Evolutionary conservation across 1,140 invertebrate species (phyloP), one percentile per base, ranked within the genome.

Genomic region (Cydia amplana): DNA sequence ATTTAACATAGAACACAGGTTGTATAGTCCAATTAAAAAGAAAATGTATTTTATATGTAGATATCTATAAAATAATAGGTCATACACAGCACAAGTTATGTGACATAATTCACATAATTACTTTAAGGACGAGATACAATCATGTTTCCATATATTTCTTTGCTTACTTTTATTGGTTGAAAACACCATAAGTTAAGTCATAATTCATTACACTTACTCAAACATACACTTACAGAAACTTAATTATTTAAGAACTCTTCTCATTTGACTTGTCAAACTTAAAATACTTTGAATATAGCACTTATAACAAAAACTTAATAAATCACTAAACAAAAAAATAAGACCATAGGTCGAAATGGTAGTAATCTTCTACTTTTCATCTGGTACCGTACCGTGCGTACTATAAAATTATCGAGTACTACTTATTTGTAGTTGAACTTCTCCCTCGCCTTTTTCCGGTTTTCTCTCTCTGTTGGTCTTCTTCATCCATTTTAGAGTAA

Each of bases 401-500:
- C 51, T 55, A 7, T 40, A 1, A 9, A 40, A 40, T 9, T 40
- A 40, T 40, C 36, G 36, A 40, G 1, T 40, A 20, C 7, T 23
- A 60, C 20, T 60, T 60, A 23, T 23, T 23, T 60, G 55, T 60
- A 60, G 23, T 60, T 60, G 55, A 60, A 60, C 78, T 85, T 65
- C 77, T 78, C 18, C 20, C 49, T 49, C 80, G 80, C 63, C 85
- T 86, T 72, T 77, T 85, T 4, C 60, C 7, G 72, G 43, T 75
- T 73, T 82, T 87, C 25, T 82, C 80, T 73, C 84, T 80, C 49
- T 60, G 2, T 64, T 83, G 75, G 70, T 90, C 88, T 78, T 91
- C 86, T 72, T 88, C 84, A 18, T 92, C 90, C 84, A 91, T 82
- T 77, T 90, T 85, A 6, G 74, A 83, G 70, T 87, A 93, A 85